Percentiles rank a stretch among this genome's conserved stretches.
These are phyloP conservation scores for Ardeotis arabs DNA, from an alignment of 2,113 vertebrate species.

Conservation along the genomic window DNA sequence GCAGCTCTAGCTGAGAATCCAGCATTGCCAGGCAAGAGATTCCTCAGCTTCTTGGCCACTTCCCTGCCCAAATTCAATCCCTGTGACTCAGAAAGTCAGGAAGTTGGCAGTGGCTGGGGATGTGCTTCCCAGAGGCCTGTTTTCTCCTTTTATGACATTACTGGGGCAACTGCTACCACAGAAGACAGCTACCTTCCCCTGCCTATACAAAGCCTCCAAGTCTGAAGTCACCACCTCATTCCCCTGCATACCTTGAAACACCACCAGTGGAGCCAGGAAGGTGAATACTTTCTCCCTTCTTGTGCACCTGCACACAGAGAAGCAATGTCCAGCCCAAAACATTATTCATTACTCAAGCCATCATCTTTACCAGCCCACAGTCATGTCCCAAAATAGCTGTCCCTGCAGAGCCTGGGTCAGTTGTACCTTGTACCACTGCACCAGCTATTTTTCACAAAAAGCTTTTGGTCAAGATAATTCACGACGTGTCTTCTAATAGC, in stretches of 20 bases:
- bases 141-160: neutral
- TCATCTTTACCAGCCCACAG: neutral
- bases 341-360: neutral
- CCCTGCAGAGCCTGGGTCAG: neutral
- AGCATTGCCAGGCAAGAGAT: neutral
- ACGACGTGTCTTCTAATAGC: conserved; percentile 30
- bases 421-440: neutral
- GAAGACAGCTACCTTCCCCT: neutral
- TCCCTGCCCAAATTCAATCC: neutral
- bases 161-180: neutral
- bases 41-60: neutral
- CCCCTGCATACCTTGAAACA: neutral
- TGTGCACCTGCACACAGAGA: neutral
- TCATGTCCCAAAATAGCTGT: neutral
- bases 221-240: neutral
- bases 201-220: neutral
- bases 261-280: neutral
- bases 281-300: neutral
- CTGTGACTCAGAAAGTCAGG: neutral
- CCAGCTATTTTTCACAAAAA: conserved; percentile 33
- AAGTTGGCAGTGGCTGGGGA: neutral
- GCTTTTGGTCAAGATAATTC: conserved; percentile 30
- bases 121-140: neutral
- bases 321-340: neutral
- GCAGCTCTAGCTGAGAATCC: neutral